These are phyloP conservation scores for Amphiura filiformis DNA, from an alignment of 35 echinoderm and acorn worm genomes.

Conservation along the genomic window DNA sequence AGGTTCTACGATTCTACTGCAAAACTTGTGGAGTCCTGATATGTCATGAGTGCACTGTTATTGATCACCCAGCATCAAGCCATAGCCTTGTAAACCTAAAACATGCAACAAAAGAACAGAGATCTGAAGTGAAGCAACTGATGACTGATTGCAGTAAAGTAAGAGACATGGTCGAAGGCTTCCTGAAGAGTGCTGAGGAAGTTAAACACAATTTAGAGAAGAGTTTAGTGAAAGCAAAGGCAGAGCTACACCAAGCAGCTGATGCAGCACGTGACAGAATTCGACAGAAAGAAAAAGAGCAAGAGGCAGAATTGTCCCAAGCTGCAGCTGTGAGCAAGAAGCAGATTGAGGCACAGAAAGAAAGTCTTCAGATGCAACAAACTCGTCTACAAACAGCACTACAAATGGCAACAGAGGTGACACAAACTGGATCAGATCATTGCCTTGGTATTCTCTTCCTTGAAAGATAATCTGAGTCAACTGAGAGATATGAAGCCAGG, in stretches of 20 bases:
- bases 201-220: neutral
- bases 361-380: neutral
- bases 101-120: neutral
- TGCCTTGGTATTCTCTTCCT: neutral
- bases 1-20: neutral
- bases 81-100: neutral
- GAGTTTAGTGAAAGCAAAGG: neutral
- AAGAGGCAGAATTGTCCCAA: too few species aligned
- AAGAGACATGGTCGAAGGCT: neutral
- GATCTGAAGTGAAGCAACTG: neutral
- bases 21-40: neutral
- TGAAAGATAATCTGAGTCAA: neutral
- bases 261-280: too few species aligned
- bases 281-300: too few species aligned
- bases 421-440: neutral
- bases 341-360: neutral
- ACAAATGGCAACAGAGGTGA: neutral
- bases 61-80: neutral
- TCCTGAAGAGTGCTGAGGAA: neutral
- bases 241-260: neutral
- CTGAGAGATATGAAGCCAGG: neutral
- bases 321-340: neutral
- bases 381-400: neutral
- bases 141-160: neutral
- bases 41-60: neutral